phyloP scores from a whole-genome alignment of 2,113 vertebrate genomes.

The Platichthys stellatus region DNA sequence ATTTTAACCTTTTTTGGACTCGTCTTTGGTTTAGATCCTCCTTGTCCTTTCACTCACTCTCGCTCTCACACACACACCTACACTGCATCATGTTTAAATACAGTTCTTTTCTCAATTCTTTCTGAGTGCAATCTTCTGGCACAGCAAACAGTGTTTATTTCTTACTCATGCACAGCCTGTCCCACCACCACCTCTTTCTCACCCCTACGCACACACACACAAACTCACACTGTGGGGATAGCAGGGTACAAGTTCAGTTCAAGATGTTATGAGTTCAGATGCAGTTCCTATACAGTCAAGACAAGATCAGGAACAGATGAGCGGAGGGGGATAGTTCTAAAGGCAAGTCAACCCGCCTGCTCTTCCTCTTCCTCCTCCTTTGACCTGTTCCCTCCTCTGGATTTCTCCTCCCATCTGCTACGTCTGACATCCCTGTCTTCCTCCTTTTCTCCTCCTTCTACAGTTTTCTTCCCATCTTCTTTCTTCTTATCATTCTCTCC shows the following conservation, averaged over 20 bases:
- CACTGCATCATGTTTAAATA: too few species aligned
- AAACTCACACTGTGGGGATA: slow-evolving; percentile 5
- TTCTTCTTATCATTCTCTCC: neutral
- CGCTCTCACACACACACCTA: neutral
- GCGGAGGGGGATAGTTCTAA: slow-evolving; percentile 50
- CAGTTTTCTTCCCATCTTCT: slow-evolving; percentile 4
- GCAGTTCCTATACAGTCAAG: slow-evolving; percentile 32
- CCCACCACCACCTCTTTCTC: neutral
- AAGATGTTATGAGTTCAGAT: slow-evolving; percentile 59
- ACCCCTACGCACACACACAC: neutral
- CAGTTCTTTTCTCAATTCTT: too few species aligned
- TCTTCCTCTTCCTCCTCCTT: neutral
- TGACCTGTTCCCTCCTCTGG: slow-evolving; percentile 32
- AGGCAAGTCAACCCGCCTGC: slow-evolving; percentile 31
- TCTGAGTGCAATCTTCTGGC: too few species aligned
- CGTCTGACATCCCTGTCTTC: slow-evolving; percentile 29
- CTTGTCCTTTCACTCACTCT: neutral
- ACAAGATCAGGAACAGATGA: slow-evolving; percentile 36
- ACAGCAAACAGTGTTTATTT: neutral
- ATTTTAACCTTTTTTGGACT: neutral
- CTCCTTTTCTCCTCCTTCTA: neutral
- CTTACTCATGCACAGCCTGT: neutral
- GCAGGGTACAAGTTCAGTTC: neutral
- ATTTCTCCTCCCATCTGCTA: slow-evolving; percentile 62
- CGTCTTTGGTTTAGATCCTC: neutral